Base-by-base conservation (phyloP, 2,888 invertebrate species). In the Drosophila glabriapex region DNA sequence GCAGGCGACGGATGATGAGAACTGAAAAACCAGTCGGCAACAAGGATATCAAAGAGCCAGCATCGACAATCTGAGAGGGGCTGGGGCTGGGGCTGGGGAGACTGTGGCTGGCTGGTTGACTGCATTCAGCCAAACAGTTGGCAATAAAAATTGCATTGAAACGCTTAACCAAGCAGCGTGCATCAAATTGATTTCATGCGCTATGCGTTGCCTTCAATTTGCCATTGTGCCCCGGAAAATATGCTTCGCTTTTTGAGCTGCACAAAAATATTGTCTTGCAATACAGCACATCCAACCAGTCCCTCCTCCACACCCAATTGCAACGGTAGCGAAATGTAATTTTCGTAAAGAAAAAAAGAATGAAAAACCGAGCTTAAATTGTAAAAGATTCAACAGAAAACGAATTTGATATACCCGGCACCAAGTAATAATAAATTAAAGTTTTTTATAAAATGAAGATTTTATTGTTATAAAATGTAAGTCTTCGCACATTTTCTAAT, bases 71-170 rank as follows among this genome's bases (percentile, higher is more conserved):
- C 31, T 31, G 35, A 2, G 41, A 12, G 29, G 25, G 31, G 22
- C 5, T 6, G 14, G 14, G 41, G 58, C 33, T 37, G 60, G 33
- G 31, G 72, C 58, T 54, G 69, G 4, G 46, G 74, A 63, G 12
- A 14, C 12, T 25, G 46, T 46, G 46, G 46, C 46, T 46, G 46
- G 22, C 46, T 46, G 22, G 46, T 25, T 46, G 46, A 46, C 46
- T 25, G 46, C 46, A 46, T 25, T 64, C 78, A 61, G 63, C 73
- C 82, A 82, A 89, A 86, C 84, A 84, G 85, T 90, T 84, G 87
- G 65, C 87, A 88, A 88, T 88, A 90, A 88, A 88, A 90, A 90
- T 76, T 90, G 87, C 89, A 88, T 89, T 86, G 91, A 86, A 90
- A 83, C 87, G 87, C 91, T 88, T 88, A 86, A 88, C 87, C 87